These are phyloP conservation scores for Drosophila eugracilis DNA, from an alignment of 1,140 invertebrate genomes.

Conservation along the genomic window DNA sequence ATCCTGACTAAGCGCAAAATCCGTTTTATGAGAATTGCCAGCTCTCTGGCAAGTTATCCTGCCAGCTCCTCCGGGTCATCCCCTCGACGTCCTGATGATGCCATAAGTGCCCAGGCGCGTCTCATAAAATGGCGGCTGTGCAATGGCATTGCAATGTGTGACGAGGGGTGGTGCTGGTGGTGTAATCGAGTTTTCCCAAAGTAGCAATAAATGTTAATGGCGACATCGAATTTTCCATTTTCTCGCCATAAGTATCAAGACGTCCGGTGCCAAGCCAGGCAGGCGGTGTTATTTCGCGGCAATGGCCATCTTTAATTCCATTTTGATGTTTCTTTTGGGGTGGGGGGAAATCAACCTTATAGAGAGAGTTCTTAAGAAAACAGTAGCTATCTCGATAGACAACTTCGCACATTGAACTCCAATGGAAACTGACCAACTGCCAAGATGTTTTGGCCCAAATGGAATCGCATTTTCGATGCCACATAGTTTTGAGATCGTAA, in stretches of 20 bases:
- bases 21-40: slow-evolving; percentile 63
- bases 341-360: slow-evolving; percentile 3
- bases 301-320: slow-evolving; percentile 65
- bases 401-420: slow-evolving; percentile 35
- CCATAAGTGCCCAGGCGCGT: slow-evolving; percentile 77
- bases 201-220: slow-evolving; percentile 83
- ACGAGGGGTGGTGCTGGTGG: slow-evolving; percentile 9
- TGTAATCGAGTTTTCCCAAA: slow-evolving; percentile 81
- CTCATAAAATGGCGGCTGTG: slow-evolving; percentile 72
- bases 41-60: slow-evolving; percentile 32
- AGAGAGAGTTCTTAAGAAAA: slow-evolving; percentile 24
- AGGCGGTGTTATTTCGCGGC: slow-evolving; percentile 42
- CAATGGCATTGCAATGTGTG: slow-evolving; percentile 42
- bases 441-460: neutral
- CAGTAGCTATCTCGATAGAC: slow-evolving; percentile 38
- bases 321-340: slow-evolving; percentile 47
- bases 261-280: slow-evolving; percentile 69
- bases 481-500: slow-evolving; percentile 49
- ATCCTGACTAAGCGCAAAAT: slow-evolving; percentile 78
- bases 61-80: slow-evolving; percentile 7
- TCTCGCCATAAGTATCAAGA: slow-evolving; percentile 79
- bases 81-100: slow-evolving; percentile 61
- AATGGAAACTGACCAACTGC: slow-evolving; percentile 18
- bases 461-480: slow-evolving; percentile 1
- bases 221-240: slow-evolving; percentile 83